Percentiles rank a stretch among this genome's conserved stretches.
phyloP scores from a whole-genome alignment of 2,113 vertebrate genomes.

The Tiliqua scincoides region DNA sequence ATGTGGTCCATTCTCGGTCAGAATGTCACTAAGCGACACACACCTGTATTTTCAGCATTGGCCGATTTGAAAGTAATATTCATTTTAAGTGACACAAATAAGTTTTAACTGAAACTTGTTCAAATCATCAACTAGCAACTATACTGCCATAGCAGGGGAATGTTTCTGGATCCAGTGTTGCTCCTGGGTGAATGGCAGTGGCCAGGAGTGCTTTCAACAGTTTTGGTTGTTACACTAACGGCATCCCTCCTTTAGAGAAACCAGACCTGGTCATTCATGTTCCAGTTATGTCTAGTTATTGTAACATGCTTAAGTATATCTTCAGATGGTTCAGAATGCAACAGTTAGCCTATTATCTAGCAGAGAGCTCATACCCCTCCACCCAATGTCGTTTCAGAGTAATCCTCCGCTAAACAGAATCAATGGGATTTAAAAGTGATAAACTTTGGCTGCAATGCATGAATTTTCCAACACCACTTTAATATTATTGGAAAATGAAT shows the following conservation, averaged over 20 bases:
- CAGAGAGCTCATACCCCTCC: background rate
- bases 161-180: too few relatives aligned
- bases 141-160: background rate
- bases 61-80: background rate
- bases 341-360: too few relatives aligned
- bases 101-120: background rate
- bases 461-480: background rate
- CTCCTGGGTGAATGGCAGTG: too few relatives aligned
- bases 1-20: too few relatives aligned
- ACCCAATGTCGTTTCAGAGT: background rate
- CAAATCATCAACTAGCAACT: background rate
- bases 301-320: too few relatives aligned
- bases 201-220: too few relatives aligned
- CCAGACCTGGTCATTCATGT: too few relatives aligned
- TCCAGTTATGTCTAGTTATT: too few relatives aligned
- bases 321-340: too few relatives aligned
- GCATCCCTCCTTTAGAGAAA: background rate
- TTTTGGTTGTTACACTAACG: too few relatives aligned
- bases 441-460: background rate
- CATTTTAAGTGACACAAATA: background rate
- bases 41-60: background rate
- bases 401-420: background rate
- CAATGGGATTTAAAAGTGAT: background rate
- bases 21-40: too few relatives aligned
- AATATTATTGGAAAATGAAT: slow-evolving; percentile 1